Evolutionary conservation across 2,797 vertebrate genomes (phyloP), one percentile per base, ranked within the genome.

Genomic region (Alcedo atthis): DNA sequence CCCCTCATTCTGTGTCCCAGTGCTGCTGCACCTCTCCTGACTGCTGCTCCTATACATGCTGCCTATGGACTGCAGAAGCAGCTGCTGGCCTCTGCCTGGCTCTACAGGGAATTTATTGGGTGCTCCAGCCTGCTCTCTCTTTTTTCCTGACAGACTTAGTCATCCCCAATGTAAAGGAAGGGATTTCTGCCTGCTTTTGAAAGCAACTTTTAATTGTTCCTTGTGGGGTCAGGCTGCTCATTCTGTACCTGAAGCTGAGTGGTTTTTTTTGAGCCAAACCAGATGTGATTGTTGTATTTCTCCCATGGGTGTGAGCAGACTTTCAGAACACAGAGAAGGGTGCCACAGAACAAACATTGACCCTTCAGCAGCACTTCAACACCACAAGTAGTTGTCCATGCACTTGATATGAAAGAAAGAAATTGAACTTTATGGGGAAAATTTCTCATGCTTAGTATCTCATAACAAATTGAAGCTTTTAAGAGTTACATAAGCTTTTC

Each of bases 261-360:
- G 6, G 22, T 5, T 28, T 0, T n/a, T 82, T 70, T 70, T 6
- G 6, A 35, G 46, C 10, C 33, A 43, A 53, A 46, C 1, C 30
- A 53, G 10, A 15, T 1, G 4, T 42, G 35, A 40, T n/a, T 37
- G 5, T 24, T 51, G 43, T 42, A 4, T 35, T 1, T 1, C 37
- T 73, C 7, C 5, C 30, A 40, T 0, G 0, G 18, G 37, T 37
- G 9, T 43, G 28, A 62, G 51, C 30, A 66, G 37, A 40, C 26
- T 70, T 73, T 59, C 37, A 30, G 55, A 42, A 15, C 1, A 4
- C 40, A 67, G 28, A 32, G 71, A 40, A 26, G 22, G 24, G 7
- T 37, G 20, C 14, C 0, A 0, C 6, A n/a, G 54, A 1, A 2
- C 40, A 37, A 45, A 33, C 1, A 2, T 5, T 58, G 57, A 53